Conservation (phyloP, 2,888 invertebrate genomes). For the Ormyrus labotus region DNA sequence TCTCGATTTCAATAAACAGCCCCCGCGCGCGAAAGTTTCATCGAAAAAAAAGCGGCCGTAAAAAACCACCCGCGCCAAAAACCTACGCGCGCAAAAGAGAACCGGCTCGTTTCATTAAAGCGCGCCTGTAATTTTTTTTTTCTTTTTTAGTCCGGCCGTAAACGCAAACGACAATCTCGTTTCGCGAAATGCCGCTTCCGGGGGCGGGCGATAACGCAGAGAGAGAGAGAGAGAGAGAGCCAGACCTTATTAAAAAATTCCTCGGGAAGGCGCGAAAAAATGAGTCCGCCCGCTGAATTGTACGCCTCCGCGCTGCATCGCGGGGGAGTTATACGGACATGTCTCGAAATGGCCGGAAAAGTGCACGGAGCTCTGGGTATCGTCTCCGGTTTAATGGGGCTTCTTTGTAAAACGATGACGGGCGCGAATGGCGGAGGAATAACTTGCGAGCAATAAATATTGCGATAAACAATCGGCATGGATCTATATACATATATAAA, state of each 20-base stretch:
- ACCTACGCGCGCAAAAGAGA: neutral
- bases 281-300: too few relatives aligned
- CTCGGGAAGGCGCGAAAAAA: neutral
- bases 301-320: too few relatives aligned
- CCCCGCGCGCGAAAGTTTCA: neutral
- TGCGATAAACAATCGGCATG: too few relatives aligned
- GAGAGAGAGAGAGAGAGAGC: neutral
- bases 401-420: too few relatives aligned
- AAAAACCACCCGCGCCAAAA: neutral
- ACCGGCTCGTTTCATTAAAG: constrained; percentile 9
- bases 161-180: constrained; percentile 27
- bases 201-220: neutral
- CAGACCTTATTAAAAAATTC: constrained; percentile 45
- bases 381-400: too few relatives aligned
- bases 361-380: too few relatives aligned
- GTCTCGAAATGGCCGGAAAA: too few relatives aligned
- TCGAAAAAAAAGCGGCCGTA: neutral
- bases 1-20: constrained; percentile 5
- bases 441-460: too few relatives aligned
- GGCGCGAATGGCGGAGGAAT: too few relatives aligned
- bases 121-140: neutral
- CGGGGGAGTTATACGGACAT: too few relatives aligned
- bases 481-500: too few relatives aligned
- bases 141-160: neutral
- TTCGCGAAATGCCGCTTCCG: constrained; percentile 11